These are phyloP conservation scores for Acromyrmex echinatior DNA, from an alignment of 1,140 invertebrate genomes.

Conservation along the genomic window DNA sequence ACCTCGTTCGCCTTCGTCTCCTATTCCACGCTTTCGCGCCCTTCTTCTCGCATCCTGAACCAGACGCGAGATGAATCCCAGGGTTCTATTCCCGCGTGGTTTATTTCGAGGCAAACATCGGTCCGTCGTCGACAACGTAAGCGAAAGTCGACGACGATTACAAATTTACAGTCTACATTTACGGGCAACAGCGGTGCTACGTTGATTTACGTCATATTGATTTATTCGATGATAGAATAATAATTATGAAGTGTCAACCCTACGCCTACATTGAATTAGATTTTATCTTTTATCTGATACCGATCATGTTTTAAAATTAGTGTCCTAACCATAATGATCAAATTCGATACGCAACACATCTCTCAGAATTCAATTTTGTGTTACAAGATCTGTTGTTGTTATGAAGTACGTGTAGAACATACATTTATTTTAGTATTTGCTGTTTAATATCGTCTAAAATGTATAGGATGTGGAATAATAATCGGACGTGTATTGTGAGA, in stretches of 20 bases:
- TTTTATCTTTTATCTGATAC: neutral
- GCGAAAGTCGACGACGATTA: conserved; percentile 58
- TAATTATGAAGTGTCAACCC: neutral
- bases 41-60: conserved; percentile 55
- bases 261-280: conserved; percentile 1
- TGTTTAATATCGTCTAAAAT: conserved; percentile 14
- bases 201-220: neutral
- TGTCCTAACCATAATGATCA: neutral
- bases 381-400: neutral
- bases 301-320: neutral
- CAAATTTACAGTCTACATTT: conserved; percentile 56
- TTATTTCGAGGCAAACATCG: conserved; percentile 76
- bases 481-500: conserved; percentile 33
- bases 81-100: conserved; percentile 84
- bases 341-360: neutral
- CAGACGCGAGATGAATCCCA: conserved; percentile 83
- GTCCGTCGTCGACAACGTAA: conserved; percentile 59
- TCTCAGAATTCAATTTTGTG: neutral
- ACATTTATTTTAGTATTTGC: conserved; percentile 19
- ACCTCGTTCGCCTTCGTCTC: conserved; percentile 40
- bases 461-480: neutral
- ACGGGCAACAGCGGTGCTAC: neutral
- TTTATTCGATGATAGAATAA: neutral
- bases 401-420: neutral
- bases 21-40: conserved; percentile 67